Evolutionary conservation across 2,113 vertebrate genomes (phyloP), one percentile per base, ranked within the genome.

Genomic region (Micromys minutus): DNA sequence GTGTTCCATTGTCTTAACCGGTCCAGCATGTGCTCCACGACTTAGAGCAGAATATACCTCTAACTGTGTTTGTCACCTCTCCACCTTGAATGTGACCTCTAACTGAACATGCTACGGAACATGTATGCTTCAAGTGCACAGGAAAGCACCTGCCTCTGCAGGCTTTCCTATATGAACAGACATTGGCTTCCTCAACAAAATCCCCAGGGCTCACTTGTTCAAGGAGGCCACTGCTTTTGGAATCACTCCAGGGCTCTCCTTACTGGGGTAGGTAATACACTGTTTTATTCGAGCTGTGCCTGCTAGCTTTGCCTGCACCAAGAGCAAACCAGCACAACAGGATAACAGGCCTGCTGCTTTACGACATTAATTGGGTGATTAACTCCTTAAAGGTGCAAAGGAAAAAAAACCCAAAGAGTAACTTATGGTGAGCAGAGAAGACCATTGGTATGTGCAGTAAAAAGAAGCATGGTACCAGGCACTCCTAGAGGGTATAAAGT

Each of bases 391-490:
- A 63, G 26, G 3, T 79, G 36, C 34, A 57, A 69, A 71, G 59
- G 26, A 61, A 39, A 36, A n/a, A 45, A 36, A n/a, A 45, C 0
- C 26, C 29, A n/a, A 29, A 26, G 65, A 22, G 15, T 34, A 19
- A 61, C 36, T 39, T 13, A 42, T 5, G 31, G n/a, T 39, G 24
- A 67, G 15, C 34, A 12, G 22, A 34, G 17, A 52, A 86, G 55
- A 2, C 0, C 3, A 4, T 1, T 31, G 16, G 15, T 63, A 3
- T n/a, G 31, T 31, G 3, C 57, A 36, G n/a, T 42, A 19, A 3
- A 31, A 45, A 63, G n/a, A 29, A 31, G 81, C 24, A 1, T 29
- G 36, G 67, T 8, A 34, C 55, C 45, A 24, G 26, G 81, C 69
- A 52, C 34, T 39, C 8, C 34, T 10, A 5, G 42, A 6, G 42